Evolutionary conservation across 2,888 invertebrate genomes (phyloP), one percentile per base, ranked within the genome.

Genomic region (Copidosoma aretas): DNA sequence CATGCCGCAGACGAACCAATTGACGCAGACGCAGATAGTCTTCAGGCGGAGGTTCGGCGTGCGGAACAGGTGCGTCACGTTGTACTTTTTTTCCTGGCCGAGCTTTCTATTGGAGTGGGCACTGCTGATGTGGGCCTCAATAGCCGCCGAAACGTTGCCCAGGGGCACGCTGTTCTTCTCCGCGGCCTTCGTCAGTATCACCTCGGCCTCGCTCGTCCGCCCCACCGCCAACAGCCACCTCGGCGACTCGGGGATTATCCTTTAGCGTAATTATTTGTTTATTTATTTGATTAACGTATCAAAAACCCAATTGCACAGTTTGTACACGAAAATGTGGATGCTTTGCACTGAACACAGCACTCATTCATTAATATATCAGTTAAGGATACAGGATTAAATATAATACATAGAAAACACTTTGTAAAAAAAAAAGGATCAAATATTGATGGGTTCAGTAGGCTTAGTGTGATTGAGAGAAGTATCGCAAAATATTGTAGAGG

Each of bases 1-100:
- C 75, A 86, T 82, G n/a, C 87, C 86, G 54, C 86, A 86, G 0
- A 86, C 85, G 25, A 87, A 84, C 88, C 86, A 86, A 75, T 85
- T 86, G 70, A 84, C 78, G 70, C 82, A 83, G 54, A 85, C 77
- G 71, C 82, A 83, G 32, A 84, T 73, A 8, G 82, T 85, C 70
- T 84, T 84, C 41, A 81, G 67, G 65, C 85, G 77, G 68, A 85
- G 75, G 75, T 83, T 82, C 1, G 82, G 82, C 1, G 84, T 84
- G 56, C 77, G 78, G 67, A 85, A 81, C 57, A 85, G 76, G 71
- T 83, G 80, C 19, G 79, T 78, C 5, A 83, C 71, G 68, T 81
- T 84, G 65, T 82, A 86, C 85, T 67, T 86, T 21, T 74, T 74
- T 3, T 73, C 61, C 10, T 52, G 39, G 1, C 12, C 43, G 43